phyloP scores from a whole-genome alignment of 2,797 vertebrate species.

The Sardinella longiceps region DNA sequence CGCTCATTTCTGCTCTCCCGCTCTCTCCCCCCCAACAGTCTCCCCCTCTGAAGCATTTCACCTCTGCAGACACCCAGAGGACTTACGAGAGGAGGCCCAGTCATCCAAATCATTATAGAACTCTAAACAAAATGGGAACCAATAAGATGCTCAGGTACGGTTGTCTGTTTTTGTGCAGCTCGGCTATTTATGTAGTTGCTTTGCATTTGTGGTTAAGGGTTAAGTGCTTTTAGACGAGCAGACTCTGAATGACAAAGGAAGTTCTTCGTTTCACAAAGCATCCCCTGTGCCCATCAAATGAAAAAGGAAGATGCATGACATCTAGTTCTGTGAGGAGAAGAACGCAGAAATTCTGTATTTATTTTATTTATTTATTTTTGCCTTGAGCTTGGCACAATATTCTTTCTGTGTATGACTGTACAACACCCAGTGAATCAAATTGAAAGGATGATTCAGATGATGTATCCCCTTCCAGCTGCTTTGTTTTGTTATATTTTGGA shows the following conservation, averaged over 20 bases:
- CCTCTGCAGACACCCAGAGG: conserved; percentile 75
- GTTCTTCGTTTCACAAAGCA: neutral
- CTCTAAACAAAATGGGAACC: conserved; percentile 81
- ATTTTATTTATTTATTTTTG: no score
- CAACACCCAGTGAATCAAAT: neutral
- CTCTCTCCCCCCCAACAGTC: conserved; percentile 54
- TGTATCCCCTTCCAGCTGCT: neutral
- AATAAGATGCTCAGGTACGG: conserved; percentile 83
- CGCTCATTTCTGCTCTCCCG: neutral
- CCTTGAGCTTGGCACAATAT: neutral
- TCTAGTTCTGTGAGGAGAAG: neutral
- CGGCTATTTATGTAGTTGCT: neutral
- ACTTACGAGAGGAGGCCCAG: conserved; percentile 80
- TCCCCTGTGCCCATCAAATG: neutral
- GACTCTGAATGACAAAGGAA: neutral
- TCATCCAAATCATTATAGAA: conserved; percentile 65
- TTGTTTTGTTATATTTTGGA: neutral
- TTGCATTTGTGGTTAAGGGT: neutral
- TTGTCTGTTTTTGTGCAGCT: neutral
- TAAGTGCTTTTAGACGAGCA: neutral
- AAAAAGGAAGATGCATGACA: neutral
- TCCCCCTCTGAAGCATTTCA: conserved; percentile 65
- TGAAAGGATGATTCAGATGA: neutral
- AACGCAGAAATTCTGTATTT: neutral
- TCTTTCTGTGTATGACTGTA: neutral